A percentile compares a stretch with the other conserved stretches of the same genome.
phyloP scores from a whole-genome alignment of 2,888 invertebrate species.

The Parnassius orleans region DNA sequence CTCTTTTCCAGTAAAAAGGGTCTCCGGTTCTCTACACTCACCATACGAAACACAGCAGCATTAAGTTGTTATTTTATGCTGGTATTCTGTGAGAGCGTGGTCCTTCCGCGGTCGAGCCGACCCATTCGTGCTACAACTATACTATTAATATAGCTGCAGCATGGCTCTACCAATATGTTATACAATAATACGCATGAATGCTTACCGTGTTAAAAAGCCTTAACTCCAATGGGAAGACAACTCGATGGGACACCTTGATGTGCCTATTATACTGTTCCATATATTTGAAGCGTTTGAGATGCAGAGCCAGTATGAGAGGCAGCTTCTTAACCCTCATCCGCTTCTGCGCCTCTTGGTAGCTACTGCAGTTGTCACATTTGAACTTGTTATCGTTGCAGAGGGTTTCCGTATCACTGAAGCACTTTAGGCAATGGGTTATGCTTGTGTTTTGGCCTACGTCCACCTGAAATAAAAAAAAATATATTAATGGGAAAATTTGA shows the following conservation, averaged over 20 bases:
- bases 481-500: no score
- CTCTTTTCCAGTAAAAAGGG: no score
- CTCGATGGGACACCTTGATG: constrained; percentile 99
- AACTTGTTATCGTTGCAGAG: constrained; percentile 99
- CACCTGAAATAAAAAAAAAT: constrained; percentile 83
- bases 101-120: no score
- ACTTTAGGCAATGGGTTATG: constrained; percentile 98
- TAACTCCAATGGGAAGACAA: constrained; percentile 98
- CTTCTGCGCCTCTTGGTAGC: constrained; percentile 99
- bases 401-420: constrained; percentile 99
- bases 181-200: constrained; percentile 32
- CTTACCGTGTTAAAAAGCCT: constrained; percentile 97
- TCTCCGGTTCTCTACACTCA: no score
- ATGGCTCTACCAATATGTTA: no score
- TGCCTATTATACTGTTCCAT: constrained; percentile 99
- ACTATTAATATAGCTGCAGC: no score
- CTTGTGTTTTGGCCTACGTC: constrained; percentile 99
- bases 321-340: constrained; percentile 99
- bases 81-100: no score
- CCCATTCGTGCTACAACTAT: no score
- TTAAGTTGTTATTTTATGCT: no score
- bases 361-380: constrained; percentile 99
- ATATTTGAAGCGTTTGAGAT: constrained; percentile 98
- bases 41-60: no score
- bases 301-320: constrained; percentile 98